phyloP scores from a whole-genome alignment of 2,797 vertebrate species.

The Discoglossus pictus region DNA sequence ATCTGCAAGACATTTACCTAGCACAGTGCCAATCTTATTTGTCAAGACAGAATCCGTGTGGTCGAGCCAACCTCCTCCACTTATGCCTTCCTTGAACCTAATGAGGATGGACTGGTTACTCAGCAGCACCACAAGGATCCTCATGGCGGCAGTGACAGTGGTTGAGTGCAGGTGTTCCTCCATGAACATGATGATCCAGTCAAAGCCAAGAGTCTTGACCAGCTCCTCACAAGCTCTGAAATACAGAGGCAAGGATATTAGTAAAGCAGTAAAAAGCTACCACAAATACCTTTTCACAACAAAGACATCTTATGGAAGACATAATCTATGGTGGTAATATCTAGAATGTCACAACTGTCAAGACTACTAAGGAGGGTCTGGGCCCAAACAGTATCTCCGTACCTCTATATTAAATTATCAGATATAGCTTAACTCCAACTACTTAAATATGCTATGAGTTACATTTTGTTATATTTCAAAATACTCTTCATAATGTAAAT shows the following conservation, averaged over 20 bases:
- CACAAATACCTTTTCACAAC: too few relatives aligned
- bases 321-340: too few relatives aligned
- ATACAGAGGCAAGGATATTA: conserved; percentile 14
- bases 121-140: conserved; percentile 90
- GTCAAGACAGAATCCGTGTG: conserved; percentile 96
- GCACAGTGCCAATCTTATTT: conserved; percentile 95
- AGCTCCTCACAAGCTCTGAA: conserved; percentile 93
- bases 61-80: conserved; percentile 95
- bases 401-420: too few relatives aligned
- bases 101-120: conserved; percentile 88
- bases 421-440: too few relatives aligned
- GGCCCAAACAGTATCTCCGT: too few relatives aligned
- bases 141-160: conserved; percentile 90
- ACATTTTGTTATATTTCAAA: too few relatives aligned
- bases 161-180: conserved; percentile 94
- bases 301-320: too few relatives aligned
- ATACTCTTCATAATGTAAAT: too few relatives aligned
- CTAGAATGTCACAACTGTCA: too few relatives aligned
- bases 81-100: conserved; percentile 94
- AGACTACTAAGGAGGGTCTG: too few relatives aligned
- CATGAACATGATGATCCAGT: conserved; percentile 97
- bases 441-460: too few relatives aligned
- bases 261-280: too few relatives aligned
- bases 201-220: conserved; percentile 89
- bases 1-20: conserved; percentile 77